Conservation (phyloP, 23 tunicate species). For the Botrylloides violaceus region DNA sequence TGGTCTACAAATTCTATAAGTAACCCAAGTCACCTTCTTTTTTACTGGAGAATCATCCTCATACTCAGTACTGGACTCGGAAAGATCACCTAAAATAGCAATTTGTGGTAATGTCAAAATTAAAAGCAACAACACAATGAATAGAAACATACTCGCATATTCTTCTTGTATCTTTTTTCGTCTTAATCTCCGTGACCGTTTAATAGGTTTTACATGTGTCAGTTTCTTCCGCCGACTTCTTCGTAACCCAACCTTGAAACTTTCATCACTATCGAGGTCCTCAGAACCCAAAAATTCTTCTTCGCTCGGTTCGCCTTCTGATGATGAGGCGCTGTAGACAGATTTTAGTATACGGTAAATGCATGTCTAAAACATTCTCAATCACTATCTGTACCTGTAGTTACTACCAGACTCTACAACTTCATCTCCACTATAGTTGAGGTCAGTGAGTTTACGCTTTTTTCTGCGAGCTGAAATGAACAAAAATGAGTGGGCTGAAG, state of each 20-base stretch:
- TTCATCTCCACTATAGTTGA: constrained; percentile 17
- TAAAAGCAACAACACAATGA: not conserved
- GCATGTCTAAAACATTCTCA: not conserved
- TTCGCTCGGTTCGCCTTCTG: constrained; percentile 18
- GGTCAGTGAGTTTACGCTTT: constrained; percentile 16
- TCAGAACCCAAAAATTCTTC: constrained; percentile 16
- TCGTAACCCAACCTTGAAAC: constrained; percentile 1
- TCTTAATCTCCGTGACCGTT: constrained; percentile 12
- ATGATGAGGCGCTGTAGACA: not conserved
- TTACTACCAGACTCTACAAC: constrained; percentile 25
- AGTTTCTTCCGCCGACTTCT: constrained; percentile 3
- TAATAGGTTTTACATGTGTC: not conserved
- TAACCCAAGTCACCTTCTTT: not conserved
- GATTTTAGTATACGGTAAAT: not conserved
- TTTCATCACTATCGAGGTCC: constrained; percentile 6
- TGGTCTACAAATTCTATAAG: no score
- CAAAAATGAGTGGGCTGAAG: no score
- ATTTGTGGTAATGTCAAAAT: not conserved
- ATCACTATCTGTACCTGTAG: constrained; percentile 1
- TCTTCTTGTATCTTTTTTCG: constrained; percentile 19
- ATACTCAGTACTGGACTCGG: constrained; percentile 18
- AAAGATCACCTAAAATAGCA: constrained; percentile 5
- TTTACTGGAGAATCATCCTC: not conserved
- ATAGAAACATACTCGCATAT: constrained; percentile 1
- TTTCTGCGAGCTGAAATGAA: constrained; percentile 1